A percentile compares a stretch with the other conserved stretches of the same genome.
Conservation (phyloP, 2,113 vertebrate genomes). For the Cercopithecus mona region DNA sequence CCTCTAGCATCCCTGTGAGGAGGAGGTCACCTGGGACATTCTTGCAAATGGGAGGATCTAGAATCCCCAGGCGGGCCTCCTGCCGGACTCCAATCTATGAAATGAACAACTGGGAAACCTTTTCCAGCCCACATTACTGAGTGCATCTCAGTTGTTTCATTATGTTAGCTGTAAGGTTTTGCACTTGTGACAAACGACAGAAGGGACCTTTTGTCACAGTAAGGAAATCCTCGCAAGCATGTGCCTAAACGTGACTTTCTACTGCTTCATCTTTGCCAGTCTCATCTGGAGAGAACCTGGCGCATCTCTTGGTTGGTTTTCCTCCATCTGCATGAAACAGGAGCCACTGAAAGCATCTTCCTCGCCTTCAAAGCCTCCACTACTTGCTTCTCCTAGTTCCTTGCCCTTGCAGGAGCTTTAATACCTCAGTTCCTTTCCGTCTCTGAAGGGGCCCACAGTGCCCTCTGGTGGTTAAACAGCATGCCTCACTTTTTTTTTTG, state of each 20-base stretch:
- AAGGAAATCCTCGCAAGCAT: background rate
- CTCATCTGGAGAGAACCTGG: background rate
- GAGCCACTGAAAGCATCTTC: background rate
- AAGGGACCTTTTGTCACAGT: background rate
- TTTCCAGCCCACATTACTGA: accelerated
- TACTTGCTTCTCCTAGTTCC: background rate
- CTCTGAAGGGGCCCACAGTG: background rate
- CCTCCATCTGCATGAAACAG: background rate
- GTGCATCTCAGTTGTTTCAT: background rate
- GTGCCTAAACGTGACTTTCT: background rate
- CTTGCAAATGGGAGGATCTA: background rate
- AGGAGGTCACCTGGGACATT: background rate
- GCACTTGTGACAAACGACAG: background rate
- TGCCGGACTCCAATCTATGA: background rate
- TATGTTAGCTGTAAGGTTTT: background rate
- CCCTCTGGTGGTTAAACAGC: background rate
- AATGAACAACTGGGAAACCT: background rate
- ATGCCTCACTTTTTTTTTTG: too few relatives aligned
- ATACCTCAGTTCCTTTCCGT: background rate
- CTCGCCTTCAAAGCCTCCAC: background rate
- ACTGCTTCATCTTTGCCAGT: background rate
- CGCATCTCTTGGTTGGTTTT: background rate
- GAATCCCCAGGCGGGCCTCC: background rate
- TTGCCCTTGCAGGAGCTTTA: background rate
- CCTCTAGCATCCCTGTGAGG: background rate